phyloP scores from a whole-genome alignment of 2,888 invertebrate species.

The Tetragnatha montana region DNA sequence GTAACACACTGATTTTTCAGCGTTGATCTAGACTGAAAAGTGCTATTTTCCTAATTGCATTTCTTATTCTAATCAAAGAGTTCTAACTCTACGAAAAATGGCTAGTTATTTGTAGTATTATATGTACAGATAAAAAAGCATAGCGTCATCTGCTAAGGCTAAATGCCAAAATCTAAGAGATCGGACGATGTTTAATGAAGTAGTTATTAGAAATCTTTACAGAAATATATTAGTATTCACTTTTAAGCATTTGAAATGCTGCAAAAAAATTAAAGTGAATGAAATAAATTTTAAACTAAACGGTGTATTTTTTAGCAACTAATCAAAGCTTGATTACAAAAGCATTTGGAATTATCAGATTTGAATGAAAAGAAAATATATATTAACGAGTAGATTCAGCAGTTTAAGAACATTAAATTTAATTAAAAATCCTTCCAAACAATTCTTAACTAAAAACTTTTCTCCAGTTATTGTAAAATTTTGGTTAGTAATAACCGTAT shows the following conservation, averaged over 20 bases:
- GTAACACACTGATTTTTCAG: constrained; percentile 55
- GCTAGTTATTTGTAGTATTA: constrained; percentile 59
- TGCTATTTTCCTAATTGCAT: constrained; percentile 65
- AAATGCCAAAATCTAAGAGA: constrained; percentile 56
- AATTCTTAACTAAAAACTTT: too few species aligned
- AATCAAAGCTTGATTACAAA: too few species aligned
- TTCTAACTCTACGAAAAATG: constrained; percentile 61
- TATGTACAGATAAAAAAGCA: constrained; percentile 57
- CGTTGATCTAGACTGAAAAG: constrained; percentile 67
- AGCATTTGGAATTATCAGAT: too few species aligned
- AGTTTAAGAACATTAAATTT: too few species aligned
- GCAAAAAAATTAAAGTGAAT: too few species aligned
- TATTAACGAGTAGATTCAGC: too few species aligned
- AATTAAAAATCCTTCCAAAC: too few species aligned
- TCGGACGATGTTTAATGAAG: constrained; percentile 65
- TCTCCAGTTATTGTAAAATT: too few species aligned
- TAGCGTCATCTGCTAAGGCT: constrained; percentile 40
- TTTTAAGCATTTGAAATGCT: neutral
- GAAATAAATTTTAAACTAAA: too few species aligned
- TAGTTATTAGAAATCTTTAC: constrained; percentile 6
- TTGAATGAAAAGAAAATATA: too few species aligned
- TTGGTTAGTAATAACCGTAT: too few species aligned
- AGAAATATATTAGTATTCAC: neutral
- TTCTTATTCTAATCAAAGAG: constrained; percentile 56
- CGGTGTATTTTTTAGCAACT: too few species aligned